A percentile compares a stretch with the other conserved stretches of the same genome.
phyloP scores from a whole-genome alignment of 2,113 vertebrate genomes.

The Burhinus oedicnemus region DNA sequence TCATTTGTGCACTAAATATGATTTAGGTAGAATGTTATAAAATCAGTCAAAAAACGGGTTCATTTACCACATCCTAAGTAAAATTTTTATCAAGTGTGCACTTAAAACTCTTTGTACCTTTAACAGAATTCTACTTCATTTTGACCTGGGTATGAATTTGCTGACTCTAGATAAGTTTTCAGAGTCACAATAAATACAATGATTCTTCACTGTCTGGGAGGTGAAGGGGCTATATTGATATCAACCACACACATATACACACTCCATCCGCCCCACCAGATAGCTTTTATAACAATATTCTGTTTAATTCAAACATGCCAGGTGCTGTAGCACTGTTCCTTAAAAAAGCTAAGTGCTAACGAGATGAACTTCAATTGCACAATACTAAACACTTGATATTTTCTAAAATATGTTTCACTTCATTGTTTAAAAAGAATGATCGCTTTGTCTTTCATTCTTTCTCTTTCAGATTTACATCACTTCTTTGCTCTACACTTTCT shows the following conservation, averaged over 20 bases:
- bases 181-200: neutral
- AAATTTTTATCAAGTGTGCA: neutral
- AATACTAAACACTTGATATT: neutral
- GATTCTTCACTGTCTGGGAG: neutral
- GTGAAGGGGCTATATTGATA: neutral
- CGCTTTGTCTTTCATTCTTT: neutral
- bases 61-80: neutral
- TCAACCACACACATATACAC: neutral
- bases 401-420: neutral
- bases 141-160: neutral
- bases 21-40: neutral
- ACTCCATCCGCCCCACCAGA: fast-evolving
- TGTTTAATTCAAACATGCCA: too few species aligned
- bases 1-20: neutral
- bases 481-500: neutral
- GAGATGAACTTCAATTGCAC: neutral
- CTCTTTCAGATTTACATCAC: neutral
- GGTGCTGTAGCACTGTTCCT: too few species aligned
- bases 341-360: neutral
- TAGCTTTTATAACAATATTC: too few species aligned
- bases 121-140: neutral
- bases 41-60: neutral
- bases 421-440: neutral
- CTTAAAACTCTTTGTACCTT: neutral
- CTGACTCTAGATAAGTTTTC: neutral